A percentile compares a stretch with the other conserved stretches of the same genome.
phyloP scores from a whole-genome alignment of 2,113 vertebrate genomes.

The Hassar affinis region DNA sequence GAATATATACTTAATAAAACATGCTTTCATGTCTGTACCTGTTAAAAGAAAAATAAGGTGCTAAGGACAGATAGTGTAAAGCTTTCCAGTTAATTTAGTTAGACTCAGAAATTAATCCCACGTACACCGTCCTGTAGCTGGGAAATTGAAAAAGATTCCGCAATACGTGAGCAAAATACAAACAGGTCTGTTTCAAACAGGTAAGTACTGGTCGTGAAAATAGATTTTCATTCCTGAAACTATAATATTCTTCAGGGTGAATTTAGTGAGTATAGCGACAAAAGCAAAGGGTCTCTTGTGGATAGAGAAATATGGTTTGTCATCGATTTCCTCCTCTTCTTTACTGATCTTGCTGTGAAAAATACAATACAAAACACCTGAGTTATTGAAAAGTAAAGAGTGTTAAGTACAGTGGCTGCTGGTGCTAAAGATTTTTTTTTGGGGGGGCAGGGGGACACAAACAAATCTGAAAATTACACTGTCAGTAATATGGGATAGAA shows the following conservation, averaged over 20 bases:
- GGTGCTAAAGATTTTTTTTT: too few species aligned
- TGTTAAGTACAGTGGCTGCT: not conserved
- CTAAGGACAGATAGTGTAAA: slow-evolving; percentile 34
- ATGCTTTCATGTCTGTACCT: slow-evolving; percentile 16
- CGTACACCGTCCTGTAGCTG: slow-evolving; percentile 20
- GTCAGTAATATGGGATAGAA: too few species aligned
- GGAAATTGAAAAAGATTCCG: slow-evolving; percentile 39
- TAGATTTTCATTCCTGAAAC: not conserved
- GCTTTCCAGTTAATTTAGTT: slow-evolving; percentile 47
- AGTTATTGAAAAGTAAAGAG: slow-evolving; percentile 1
- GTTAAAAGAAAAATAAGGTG: slow-evolving; percentile 19
- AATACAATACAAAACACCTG: slow-evolving; percentile 13
- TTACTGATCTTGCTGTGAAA: slow-evolving; percentile 10
- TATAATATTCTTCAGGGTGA: not conserved
- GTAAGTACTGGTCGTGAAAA: slow-evolving; percentile 26
- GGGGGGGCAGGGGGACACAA: too few species aligned
- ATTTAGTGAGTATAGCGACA: slow-evolving; percentile 22
- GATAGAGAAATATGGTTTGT: not conserved
- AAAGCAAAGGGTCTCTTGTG: not conserved
- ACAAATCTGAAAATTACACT: too few species aligned
- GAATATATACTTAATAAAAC: slow-evolving; percentile 38
- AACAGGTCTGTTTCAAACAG: slow-evolving; percentile 32
- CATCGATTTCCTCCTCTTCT: not conserved
- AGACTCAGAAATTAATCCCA: slow-evolving; percentile 43
- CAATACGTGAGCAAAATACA: slow-evolving; percentile 34